Conservation (phyloP, 1,140 invertebrate species). For the Thalassaphorura encarpata region DNA sequence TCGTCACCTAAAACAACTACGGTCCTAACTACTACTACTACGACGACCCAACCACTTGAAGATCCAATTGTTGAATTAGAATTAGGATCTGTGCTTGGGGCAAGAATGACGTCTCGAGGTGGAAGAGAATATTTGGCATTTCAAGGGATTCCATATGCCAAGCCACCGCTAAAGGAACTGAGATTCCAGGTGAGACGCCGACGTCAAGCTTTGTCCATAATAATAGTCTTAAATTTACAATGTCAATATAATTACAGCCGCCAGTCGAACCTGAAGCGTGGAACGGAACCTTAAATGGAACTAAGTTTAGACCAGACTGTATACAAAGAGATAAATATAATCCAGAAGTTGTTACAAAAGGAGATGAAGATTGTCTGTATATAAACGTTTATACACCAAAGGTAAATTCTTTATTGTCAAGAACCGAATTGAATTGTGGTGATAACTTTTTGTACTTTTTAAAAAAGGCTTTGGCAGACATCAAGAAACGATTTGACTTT, state of each 20-base stretch:
- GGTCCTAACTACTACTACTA: no score
- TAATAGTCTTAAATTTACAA: neutral
- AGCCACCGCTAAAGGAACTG: constrained; percentile 42
- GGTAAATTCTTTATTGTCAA: no score
- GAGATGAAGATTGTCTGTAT: constrained; percentile 45
- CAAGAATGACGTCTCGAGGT: neutral
- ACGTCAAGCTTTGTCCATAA: neutral
- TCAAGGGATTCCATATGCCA: constrained; percentile 44
- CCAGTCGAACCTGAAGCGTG: constrained; percentile 3
- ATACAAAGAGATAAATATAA: constrained; percentile 12
- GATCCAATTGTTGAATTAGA: neutral
- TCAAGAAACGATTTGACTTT: neutral
- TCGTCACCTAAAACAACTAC: no score
- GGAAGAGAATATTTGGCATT: constrained; percentile 31
- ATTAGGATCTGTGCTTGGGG: neutral
- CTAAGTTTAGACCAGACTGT: neutral
- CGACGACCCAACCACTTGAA: neutral
- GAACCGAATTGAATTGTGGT: no score
- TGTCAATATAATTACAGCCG: neutral
- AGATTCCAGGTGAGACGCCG: constrained; percentile 37
- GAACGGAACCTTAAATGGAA: constrained; percentile 4
- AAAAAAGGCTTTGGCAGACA: no score
- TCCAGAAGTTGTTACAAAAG: neutral
- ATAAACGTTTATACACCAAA: constrained; percentile 46
- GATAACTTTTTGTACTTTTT: no score